phyloP scores from a whole-genome alignment of 2,113 vertebrate genomes.

The Bubalus kerabau region DNA sequence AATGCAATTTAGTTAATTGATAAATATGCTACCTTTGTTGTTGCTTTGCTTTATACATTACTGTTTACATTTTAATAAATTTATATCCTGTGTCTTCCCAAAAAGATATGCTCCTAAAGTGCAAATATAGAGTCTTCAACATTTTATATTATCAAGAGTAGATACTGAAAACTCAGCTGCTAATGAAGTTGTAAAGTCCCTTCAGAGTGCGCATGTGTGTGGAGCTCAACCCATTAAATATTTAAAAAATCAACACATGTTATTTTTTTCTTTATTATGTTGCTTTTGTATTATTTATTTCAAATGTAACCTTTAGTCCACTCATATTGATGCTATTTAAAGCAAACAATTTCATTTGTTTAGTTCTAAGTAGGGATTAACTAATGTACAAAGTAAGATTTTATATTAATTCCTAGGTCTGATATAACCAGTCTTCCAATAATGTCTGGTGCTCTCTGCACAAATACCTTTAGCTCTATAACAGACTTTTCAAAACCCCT shows the following conservation, averaged over 20 bases:
- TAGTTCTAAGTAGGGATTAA: not conserved
- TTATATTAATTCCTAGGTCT: not conserved
- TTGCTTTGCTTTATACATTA: not conserved
- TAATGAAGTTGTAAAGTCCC: not conserved
- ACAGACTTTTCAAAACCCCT: not conserved
- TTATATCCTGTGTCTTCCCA: not conserved
- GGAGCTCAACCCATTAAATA: not conserved
- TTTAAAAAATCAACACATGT: not conserved
- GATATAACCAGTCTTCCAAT: not conserved
- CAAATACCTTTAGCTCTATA: not conserved
- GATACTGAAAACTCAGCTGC: not conserved
- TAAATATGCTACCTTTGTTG: not conserved
- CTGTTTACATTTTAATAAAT: not conserved
- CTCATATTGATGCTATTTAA: not conserved
- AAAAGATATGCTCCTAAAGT: not conserved
- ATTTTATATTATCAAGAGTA: not conserved
- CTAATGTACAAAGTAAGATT: not conserved
- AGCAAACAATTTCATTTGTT: not conserved
- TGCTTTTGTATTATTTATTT: constrained; percentile 23
- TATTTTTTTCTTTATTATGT: not conserved
- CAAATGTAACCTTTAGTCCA: not conserved
- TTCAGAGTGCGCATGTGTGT: not conserved
- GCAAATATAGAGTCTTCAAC: not conserved
- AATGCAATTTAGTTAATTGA: not conserved
- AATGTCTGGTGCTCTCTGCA: not conserved